phyloP scores from a whole-genome alignment of 2,113 vertebrate species.

The Acanthisitta chloris region DNA sequence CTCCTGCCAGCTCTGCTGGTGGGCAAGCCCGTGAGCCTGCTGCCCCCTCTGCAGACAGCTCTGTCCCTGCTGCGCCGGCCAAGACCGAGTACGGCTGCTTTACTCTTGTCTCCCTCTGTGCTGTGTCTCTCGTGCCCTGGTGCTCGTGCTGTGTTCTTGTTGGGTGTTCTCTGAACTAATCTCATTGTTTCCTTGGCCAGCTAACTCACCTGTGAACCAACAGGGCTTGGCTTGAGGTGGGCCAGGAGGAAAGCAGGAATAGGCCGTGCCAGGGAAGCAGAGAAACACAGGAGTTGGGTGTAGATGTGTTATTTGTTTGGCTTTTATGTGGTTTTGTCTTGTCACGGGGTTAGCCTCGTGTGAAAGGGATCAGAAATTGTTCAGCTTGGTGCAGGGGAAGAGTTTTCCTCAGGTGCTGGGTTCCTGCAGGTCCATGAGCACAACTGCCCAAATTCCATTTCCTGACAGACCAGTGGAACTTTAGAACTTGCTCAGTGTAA shows the following conservation, averaged over 20 bases:
- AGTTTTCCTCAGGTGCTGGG: not conserved
- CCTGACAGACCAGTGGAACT: not conserved
- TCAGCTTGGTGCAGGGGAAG: not conserved
- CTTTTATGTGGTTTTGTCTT: not conserved
- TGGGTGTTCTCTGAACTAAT: constrained; percentile 54
- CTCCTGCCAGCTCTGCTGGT: constrained; percentile 72
- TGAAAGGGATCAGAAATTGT: not conserved
- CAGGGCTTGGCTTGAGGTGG: not conserved
- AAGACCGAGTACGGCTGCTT: constrained; percentile 93
- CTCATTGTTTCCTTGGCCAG: constrained; percentile 10
- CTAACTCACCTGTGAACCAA: not conserved
- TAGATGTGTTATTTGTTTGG: not conserved
- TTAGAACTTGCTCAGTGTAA: fast-evolving
- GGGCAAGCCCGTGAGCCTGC: constrained; percentile 77
- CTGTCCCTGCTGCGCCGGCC: constrained; percentile 80
- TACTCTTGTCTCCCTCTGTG: constrained; percentile 68
- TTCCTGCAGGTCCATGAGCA: not conserved
- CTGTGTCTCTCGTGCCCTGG: constrained; percentile 68
- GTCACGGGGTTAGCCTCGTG: fast-evolving
- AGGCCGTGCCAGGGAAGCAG: not conserved
- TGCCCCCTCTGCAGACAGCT: constrained; percentile 79
- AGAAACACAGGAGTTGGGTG: not conserved
- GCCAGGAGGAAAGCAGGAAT: not conserved
- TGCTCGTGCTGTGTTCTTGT: constrained; percentile 68
- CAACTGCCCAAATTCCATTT: not conserved